Evolutionary conservation across 2,797 vertebrate genomes (phyloP).

Genomic region (Dicrostonyx torquatus): DNA sequence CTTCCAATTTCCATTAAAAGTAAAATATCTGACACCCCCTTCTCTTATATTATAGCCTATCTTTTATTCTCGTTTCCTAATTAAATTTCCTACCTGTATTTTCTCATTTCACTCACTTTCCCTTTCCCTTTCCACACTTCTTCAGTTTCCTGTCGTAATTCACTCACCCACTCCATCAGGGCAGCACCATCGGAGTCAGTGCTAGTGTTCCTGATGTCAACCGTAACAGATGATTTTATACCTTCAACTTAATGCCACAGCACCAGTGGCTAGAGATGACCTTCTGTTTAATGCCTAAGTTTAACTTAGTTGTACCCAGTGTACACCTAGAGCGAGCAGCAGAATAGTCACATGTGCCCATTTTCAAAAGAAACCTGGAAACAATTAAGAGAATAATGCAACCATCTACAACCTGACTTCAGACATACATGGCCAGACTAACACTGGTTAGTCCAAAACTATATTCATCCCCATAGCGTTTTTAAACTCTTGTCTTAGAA

Average conservation of each 20-base stretch:
- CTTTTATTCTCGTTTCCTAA: background rate
- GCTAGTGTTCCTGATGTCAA: background rate
- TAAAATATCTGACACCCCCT: background rate
- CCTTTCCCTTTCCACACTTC: background rate
- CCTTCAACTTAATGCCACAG: background rate
- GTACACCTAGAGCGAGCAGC: background rate
- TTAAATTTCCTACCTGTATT: background rate
- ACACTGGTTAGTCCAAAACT: background rate
- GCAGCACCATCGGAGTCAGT: background rate
- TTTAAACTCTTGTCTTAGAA: background rate
- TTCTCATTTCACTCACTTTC: background rate
- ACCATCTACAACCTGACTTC: background rate
- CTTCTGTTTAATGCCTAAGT: background rate
- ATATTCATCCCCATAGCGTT: background rate
- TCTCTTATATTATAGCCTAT: background rate
- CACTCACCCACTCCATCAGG: background rate
- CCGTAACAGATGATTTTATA: background rate
- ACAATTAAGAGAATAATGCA: background rate
- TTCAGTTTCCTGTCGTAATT: background rate
- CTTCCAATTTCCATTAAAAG: constrained; percentile 9
- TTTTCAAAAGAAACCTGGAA: background rate
- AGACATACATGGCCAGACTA: background rate
- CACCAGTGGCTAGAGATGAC: background rate
- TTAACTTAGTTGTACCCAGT: background rate
- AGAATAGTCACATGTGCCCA: background rate